Conservation (phyloP, 2,113 vertebrate genomes). For the Cyprinodon brontotheroides region DNA sequence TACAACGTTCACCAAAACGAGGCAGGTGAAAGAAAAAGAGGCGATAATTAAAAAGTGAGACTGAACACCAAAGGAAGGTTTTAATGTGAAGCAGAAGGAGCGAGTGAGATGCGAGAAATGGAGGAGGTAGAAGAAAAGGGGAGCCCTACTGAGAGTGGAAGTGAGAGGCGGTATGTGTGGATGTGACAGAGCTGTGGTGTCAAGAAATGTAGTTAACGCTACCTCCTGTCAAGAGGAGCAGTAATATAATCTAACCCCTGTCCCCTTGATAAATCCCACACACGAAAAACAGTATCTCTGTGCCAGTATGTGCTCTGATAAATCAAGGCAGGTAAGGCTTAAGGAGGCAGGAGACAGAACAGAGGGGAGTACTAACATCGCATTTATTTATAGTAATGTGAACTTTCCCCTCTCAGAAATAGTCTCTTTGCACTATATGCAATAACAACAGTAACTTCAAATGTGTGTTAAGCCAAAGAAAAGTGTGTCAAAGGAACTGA, state of each 20-base stretch:
- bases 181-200: constrained; percentile 16
- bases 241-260: constrained; percentile 15
- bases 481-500: constrained; percentile 29
- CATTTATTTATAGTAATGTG: constrained; percentile 52
- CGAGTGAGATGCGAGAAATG: constrained; percentile 1
- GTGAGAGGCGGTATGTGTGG: constrained; percentile 6
- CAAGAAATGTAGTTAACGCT: constrained; percentile 22
- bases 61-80: constrained; percentile 31
- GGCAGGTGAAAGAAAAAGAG: constrained; percentile 20
- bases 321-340: constrained; percentile 15
- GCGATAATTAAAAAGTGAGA: constrained; percentile 19
- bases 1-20: constrained; percentile 25
- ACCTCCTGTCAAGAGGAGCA: constrained; percentile 31
- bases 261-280: constrained; percentile 8
- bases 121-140: constrained; percentile 8
- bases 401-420: constrained; percentile 16
- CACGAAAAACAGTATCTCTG: constrained; percentile 14
- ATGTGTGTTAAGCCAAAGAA: constrained; percentile 6
- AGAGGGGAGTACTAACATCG: constrained; percentile 18
- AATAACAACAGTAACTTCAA: constrained; percentile 36
- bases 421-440: background rate
- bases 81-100: constrained; percentile 2
- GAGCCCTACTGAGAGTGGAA: constrained; percentile 1
- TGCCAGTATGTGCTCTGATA: constrained; percentile 19
- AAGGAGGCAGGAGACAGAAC: constrained; percentile 13